Base-by-base conservation (phyloP, 2,888 invertebrate species). In the Neoaliturus tenellus region DNA sequence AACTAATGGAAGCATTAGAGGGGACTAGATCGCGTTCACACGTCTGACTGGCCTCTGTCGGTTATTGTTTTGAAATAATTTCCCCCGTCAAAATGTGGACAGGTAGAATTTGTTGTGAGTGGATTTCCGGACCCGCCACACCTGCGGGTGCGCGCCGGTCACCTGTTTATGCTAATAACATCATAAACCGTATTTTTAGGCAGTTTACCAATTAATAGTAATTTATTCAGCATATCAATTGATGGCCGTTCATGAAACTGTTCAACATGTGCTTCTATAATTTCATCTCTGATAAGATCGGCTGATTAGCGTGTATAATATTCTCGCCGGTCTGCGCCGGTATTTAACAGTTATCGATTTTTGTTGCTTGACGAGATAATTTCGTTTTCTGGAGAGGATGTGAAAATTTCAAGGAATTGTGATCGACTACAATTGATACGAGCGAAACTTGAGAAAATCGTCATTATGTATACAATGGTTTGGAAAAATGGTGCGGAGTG, bases 141-240 rank as follows among this genome's bases (percentile, higher is more conserved):
- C 78, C 48, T 78, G 55, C 35, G 12, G 35, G 14, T 31, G 62
- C 31, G 23, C 23, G 39, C 28, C 81, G 51, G 51, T 82, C 71
- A 48, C 81, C 67, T 81, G 81, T 69, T 69, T 69, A 81, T 81
- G 82, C 55, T 55, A 73, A 48, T 73, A 39, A n/a, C 14, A n/a
- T 71, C 39, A 39, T 48, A 44, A 55, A 73, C 48, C 82, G 82
- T 55, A 73, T 82, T 82, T 82, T 82, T 73, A 82, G 82, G 82
- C 58, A 58, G 73, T 82, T 82, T 82, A 71, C 82, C 73, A 82
- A 82, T 82, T 82, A 82, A 82, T 82, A 73, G 73, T 82, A 82
- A 82, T 73, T 73, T 82, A 73, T 82, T 71, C 82, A 55, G 82
- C 82, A 82, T 82, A 82, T 55, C 82, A 82, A 82, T 71, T 44